Evolutionary conservation across 2,113 vertebrate genomes (phyloP), one percentile per base, ranked within the genome.

Genomic region (Brevimyrus niger): DNA sequence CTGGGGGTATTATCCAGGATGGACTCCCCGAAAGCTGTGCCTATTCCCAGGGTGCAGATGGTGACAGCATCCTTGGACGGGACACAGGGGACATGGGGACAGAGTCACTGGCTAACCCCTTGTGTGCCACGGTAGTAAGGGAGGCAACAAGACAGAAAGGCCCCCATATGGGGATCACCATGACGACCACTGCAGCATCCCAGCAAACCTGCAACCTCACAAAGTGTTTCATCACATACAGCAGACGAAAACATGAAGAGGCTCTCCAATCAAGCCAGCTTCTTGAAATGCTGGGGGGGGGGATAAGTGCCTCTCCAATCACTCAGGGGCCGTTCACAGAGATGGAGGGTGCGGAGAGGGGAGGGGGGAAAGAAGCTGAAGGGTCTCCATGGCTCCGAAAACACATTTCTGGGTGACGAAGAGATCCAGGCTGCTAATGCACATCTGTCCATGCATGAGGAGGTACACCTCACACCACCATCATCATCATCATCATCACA

Each of bases 1-100:
- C 98, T 97, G 48, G 98, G 98, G 1, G 97, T 99, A 94, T 99
- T 99, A 93, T 99, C 97, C 94, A 99, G 95, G 93, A 99, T 98
- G 13, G 98, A 99, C 94, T 99, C 98, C 93, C 98, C 98, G 90
- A 99, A 99, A 51, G 98, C 98, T 0, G 97, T 99, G 93, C 98
- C 98, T n/a, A 97, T 95, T 90, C 97, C 98, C 95, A 99, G 93
- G 4, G 97, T 99, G 91, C 98, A 99, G 93, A 99, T 98, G 76
- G 97, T 97, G 93, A 99, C 97, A 7, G 97, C 97, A 95, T 99
- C 98, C 98, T 99, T 92, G 90, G 91, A 94, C 13, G 90, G 94
- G 47, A 92, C 61, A 93, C 84, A 4, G 48, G 3, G 35, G 61
- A 19, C 15, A 55, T 19, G 35, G 73, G 83, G 85, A 87, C 85